Evolutionary conservation across 2,797 vertebrate genomes (phyloP), one percentile per base, ranked within the genome.

Genomic region (Acipenser oxyrinchus): DNA sequence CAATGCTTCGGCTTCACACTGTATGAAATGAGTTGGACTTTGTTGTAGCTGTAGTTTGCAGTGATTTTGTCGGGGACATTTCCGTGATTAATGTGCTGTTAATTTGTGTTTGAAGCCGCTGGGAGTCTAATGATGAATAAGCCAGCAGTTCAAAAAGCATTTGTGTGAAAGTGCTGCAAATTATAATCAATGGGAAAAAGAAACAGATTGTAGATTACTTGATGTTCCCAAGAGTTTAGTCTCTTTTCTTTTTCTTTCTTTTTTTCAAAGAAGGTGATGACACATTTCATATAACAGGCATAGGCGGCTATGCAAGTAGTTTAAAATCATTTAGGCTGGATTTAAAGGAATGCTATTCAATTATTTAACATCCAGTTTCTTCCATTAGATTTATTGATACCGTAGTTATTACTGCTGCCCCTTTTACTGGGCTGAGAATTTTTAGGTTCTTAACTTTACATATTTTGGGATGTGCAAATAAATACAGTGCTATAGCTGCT

Each of bases 1-100:
- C 2, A 6, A 50, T 1, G 15, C 62, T 49, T 53, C 48, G 55
- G 48, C 73, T 75, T 75, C 75, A 71, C 66, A 76, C 74, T 71
- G 72, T 71, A 76, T 76, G 74, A 69, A 70, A 74, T 72, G 69
- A 76, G 60, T 67, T 48, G 18, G 67, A 72, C 48, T 66, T 18
- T 6, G 65, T 18, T 18, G 15, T 18, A 18, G 15, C 51, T 60
- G 62, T 69, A 1, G 6, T 60, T 70, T 62, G 61, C 63, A 52
- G 18, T 12, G 8, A 51, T 13, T 62, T 63, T 11, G 6, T 57
- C 53, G 11, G 48, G 48, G 9, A 11, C 49, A 60, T 37, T 60
- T 7, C 8, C 10, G 23, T 67, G 69, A 71, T 71, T 67, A 60
- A 66, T 69, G 68, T 59, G 12, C 53, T 49, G 68, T 61, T 59